These are phyloP conservation scores for Eulacestoma nigropectus DNA, from an alignment of 2,113 vertebrate genomes.

Conservation along the genomic window DNA sequence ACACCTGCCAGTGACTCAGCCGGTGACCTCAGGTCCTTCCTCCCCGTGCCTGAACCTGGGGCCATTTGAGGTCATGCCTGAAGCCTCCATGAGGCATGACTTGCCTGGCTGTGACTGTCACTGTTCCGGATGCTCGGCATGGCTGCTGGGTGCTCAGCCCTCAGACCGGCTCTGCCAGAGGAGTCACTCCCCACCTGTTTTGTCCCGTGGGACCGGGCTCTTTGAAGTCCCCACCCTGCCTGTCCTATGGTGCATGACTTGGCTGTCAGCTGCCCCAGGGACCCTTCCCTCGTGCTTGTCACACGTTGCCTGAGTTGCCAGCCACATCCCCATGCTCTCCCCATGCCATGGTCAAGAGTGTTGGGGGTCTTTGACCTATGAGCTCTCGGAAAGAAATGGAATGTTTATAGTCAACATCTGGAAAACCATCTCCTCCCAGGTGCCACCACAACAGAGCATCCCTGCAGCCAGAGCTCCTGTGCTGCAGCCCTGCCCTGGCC, in stretches of 20 bases:
- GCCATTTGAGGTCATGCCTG: rapidly evolving
- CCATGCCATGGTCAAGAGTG: rapidly evolving
- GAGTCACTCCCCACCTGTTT: background rate
- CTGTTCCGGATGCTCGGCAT: background rate
- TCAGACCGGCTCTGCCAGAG: background rate
- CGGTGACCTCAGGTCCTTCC: background rate
- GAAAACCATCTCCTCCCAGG: background rate
- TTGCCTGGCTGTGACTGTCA: background rate
- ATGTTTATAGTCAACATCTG: background rate
- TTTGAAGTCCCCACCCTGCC: background rate
- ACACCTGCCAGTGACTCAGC: background rate
- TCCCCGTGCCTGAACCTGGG: background rate
- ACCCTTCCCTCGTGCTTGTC: background rate
- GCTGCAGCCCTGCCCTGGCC: background rate
- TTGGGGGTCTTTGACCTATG: background rate
- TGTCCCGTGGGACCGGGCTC: background rate
- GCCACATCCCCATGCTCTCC: background rate
- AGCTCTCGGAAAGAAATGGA: background rate
- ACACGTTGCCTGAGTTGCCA: rapidly evolving
- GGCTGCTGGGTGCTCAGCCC: background rate
- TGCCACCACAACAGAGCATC: rapidly evolving
- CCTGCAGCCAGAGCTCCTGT: background rate
- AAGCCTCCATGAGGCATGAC: background rate
- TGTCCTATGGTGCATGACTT: background rate
- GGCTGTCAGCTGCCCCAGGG: background rate